phyloP scores from a whole-genome alignment of 2,113 vertebrate genomes.

The Anoplopoma fimbria region DNA sequence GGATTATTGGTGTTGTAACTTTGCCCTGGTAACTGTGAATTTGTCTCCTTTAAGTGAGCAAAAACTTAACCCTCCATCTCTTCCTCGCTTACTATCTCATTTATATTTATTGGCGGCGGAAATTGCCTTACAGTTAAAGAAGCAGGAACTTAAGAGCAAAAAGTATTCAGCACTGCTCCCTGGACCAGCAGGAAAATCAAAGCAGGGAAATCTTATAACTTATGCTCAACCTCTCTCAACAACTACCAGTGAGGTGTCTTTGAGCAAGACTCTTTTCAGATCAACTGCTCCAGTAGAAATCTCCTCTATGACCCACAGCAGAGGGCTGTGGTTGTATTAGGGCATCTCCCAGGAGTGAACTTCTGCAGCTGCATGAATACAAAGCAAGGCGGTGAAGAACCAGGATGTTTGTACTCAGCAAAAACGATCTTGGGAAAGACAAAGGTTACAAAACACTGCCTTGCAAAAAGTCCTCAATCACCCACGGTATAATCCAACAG shows the following conservation, averaged over 20 bases:
- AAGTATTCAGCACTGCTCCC: not conserved
- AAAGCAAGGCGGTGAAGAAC: constrained; percentile 27
- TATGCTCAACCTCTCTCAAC: constrained; percentile 15
- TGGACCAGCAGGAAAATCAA: constrained; percentile 37
- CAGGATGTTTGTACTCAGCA: constrained; percentile 19
- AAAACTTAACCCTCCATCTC: constrained; percentile 3
- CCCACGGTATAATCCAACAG: not conserved
- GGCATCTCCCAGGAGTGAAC: constrained; percentile 39
- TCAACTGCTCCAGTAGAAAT: constrained; percentile 21
- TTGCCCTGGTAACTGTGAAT: not conserved
- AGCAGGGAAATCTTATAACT: constrained; percentile 15
- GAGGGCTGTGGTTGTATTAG: constrained; percentile 30
- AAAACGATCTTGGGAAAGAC: not conserved
- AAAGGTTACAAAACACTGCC: constrained; percentile 37
- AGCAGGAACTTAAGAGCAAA: constrained; percentile 1
- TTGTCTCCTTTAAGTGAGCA: not conserved
- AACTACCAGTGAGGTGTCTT: constrained; percentile 20
- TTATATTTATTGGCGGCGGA: constrained; percentile 23
- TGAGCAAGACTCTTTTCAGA: constrained; percentile 18
- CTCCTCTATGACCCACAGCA: constrained; percentile 14
- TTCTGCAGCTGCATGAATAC: constrained; percentile 41
- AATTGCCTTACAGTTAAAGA: constrained; percentile 8
- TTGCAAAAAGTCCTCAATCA: not conserved
- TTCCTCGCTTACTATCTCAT: constrained; percentile 12
- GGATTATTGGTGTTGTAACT: too few relatives aligned